These are phyloP conservation scores for Natrix natrix DNA, from an alignment of 2,797 vertebrate species.

Conservation along the genomic window DNA sequence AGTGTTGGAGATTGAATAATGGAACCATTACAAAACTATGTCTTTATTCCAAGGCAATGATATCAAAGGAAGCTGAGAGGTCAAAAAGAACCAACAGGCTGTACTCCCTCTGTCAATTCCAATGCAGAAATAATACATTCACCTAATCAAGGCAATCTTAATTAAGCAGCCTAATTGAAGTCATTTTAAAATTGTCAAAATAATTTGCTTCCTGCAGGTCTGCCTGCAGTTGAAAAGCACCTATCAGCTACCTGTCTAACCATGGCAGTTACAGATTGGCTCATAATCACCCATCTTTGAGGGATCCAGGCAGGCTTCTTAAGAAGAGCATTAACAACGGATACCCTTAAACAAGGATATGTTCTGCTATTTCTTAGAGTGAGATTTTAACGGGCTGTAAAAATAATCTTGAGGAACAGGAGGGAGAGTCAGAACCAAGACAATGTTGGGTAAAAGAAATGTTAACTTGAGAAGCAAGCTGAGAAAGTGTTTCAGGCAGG, in stretches of 20 bases:
- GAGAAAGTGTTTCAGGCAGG: background rate
- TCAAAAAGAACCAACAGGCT: background rate
- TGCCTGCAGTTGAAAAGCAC: background rate
- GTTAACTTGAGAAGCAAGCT: background rate
- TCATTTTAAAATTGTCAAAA: background rate
- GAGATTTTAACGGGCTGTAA: background rate
- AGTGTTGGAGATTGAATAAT: background rate
- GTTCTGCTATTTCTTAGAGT: background rate
- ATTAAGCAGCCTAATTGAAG: background rate
- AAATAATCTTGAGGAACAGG: background rate
- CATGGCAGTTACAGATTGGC: background rate
- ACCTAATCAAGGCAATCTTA: background rate
- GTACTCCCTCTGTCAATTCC: background rate
- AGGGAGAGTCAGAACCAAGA: background rate
- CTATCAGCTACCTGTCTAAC: background rate
- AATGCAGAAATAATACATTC: background rate
- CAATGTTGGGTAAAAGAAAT: background rate
- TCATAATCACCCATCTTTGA: background rate
- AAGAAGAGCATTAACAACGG: background rate
- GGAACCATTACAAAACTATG: background rate
- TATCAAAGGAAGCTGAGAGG: background rate
- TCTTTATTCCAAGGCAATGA: background rate
- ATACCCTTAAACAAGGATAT: background rate
- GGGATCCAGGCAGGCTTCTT: background rate
- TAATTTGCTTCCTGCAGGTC: background rate